Evolutionary conservation across 1,140 invertebrate genomes (phyloP).

Genomic region (Procambarus clarkii): DNA sequence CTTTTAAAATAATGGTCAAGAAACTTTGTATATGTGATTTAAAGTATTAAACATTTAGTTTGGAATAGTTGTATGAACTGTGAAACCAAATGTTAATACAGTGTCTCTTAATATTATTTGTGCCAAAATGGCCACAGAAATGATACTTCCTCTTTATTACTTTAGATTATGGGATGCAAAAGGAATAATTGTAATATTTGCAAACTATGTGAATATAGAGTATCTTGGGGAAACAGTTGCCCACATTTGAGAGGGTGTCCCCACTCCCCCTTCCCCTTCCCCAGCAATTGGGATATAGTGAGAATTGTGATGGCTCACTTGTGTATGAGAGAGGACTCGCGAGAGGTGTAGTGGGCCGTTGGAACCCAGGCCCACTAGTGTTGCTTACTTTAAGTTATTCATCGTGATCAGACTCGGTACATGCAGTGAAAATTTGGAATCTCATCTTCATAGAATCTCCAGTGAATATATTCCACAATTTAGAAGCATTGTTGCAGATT

Average conservation of each 20-base stretch:
- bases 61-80: constrained; percentile 25
- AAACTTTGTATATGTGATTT: constrained; percentile 31
- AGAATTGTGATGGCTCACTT: constrained; percentile 16
- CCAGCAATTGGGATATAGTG: not conserved
- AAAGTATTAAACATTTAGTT: constrained; percentile 45
- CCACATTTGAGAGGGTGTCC: constrained; percentile 9
- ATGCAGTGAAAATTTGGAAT: constrained; percentile 49
- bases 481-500: constrained; percentile 44
- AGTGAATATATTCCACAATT: constrained; percentile 43
- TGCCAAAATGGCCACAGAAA: constrained; percentile 59
- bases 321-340: constrained; percentile 26
- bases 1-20: constrained; percentile 38
- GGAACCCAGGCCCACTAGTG: not conserved
- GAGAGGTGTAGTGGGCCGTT: constrained; percentile 12
- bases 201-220: not conserved
- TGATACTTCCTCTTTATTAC: constrained; percentile 15
- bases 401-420: constrained; percentile 6
- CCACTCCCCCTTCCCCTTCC: not conserved
- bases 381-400: not conserved
- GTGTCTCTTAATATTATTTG: constrained; percentile 31
- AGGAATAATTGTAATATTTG: not conserved
- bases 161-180: constrained; percentile 3
- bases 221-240: constrained; percentile 1
- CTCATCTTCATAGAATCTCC: constrained; percentile 57
- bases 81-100: constrained; percentile 42